Evolutionary conservation across 2,113 vertebrate genomes (phyloP), one percentile per base, ranked within the genome.

Genomic region (Cathartes aura): DNA sequence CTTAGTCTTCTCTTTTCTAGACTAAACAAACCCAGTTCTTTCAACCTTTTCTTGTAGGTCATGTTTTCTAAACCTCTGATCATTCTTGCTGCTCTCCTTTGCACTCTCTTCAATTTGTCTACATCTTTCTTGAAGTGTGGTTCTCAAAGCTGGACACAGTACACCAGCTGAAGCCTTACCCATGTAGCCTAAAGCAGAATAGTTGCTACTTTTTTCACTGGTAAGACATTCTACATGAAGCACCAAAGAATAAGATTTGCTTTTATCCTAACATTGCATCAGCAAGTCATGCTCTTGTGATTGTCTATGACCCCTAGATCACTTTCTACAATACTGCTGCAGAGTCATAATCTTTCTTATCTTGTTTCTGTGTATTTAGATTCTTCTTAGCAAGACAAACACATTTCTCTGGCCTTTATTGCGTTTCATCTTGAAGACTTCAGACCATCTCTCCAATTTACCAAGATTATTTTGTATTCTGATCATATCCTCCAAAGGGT

Each of bases 1-100:
- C 97, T 96, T 97, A 96, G 95, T 95, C 96, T 97, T 97, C 93
- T 89, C 79, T 86, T 96, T 97, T 94, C 92, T 92, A 97, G 97
- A 97, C 97, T 97, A 97, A 97, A 97, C 96, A 97, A 97, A 97
- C 53, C 82, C 53, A 58, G 45, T 73, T 94, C 97, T 96, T 97
- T 95, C 96, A 97, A 95, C 95, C 85, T 96, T 95, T 96, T 85
- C 90, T 96, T 73, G 62, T 82, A 96, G 97, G 97, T 97, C 97
- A 97, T 96, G 92, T 97, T 97, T 97, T 97, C 90, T 87, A 94
- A 97, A 95, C 91, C 95, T 91, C 93, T 94, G 91, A 95, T 95
- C 93, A 91, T 96, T 97, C 93, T 86, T 95, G 52, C 66, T 90
- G 63, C 20, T 95, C 95, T 96, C 97, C 93, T 96, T 96, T 96